Percentiles rank a stretch among this genome's conserved stretches.
Evolutionary conservation across 2,888 invertebrate genomes (phyloP).

Genomic region (Drosophila conformis): DNA sequence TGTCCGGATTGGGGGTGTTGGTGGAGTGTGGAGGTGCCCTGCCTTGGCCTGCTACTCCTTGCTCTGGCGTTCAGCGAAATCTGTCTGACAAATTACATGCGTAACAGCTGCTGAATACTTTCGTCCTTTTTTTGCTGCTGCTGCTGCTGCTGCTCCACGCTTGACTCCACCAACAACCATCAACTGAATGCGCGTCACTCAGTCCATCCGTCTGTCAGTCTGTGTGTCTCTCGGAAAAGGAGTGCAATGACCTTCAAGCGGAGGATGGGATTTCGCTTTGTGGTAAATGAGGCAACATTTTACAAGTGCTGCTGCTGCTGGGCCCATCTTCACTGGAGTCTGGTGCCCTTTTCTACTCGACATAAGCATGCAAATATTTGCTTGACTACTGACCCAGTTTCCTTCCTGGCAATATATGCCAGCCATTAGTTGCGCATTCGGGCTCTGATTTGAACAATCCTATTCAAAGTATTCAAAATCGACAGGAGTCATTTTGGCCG

Average conservation of each 20-base stretch:
- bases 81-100: conserved; percentile 79
- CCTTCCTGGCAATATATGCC: not conserved
- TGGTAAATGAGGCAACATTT: conserved; percentile 29
- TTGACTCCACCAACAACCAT: conserved; percentile 45
- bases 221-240: conserved; percentile 2
- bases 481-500: not conserved
- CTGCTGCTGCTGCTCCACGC: conserved; percentile 32
- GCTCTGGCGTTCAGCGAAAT: conserved; percentile 61
- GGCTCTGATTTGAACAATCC: not conserved
- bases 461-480: not conserved
- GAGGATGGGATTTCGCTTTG: conserved; percentile 21
- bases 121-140: conserved; percentile 26
- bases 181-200: conserved; percentile 50
- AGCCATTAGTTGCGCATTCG: not conserved
- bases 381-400: conserved; percentile 6
- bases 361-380: conserved; percentile 4
- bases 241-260: conserved; percentile 63
- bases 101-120: conserved; percentile 70
- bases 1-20: not conserved
- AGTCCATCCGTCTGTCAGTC: conserved; percentile 15
- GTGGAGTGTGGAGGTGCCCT: conserved; percentile 19
- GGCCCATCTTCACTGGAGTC: not conserved
- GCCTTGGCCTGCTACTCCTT: not conserved
- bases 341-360: not conserved
- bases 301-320: conserved; percentile 9